These are phyloP conservation scores for Melanogrammus aeglefinus DNA, from an alignment of 2,797 vertebrate genomes.

Conservation along the genomic window DNA sequence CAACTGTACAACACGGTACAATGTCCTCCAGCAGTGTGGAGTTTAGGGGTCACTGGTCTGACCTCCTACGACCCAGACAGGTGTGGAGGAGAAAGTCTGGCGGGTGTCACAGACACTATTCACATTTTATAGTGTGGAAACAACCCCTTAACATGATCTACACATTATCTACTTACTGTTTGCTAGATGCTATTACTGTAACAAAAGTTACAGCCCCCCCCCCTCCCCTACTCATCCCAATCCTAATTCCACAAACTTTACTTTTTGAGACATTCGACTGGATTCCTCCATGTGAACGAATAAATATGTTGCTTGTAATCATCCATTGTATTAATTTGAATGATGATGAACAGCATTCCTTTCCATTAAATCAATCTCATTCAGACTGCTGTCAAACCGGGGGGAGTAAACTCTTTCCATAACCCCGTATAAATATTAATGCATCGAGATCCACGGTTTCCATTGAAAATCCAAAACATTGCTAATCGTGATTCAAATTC, in stretches of 20 bases:
- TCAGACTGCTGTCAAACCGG: background rate
- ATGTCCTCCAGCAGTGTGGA: no score
- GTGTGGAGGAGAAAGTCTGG: no score
- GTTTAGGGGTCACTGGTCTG: background rate
- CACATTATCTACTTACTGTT: background rate
- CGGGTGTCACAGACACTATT: no score
- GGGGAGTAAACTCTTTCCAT: constrained; percentile 28
- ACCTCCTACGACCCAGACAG: background rate
- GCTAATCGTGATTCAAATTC: constrained; percentile 51
- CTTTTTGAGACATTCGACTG: background rate
- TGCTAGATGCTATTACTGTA: background rate
- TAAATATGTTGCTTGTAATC: background rate
- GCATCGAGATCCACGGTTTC: constrained; percentile 37
- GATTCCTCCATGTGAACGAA: background rate
- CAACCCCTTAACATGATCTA: background rate
- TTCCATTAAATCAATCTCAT: background rate
- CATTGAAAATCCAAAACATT: constrained; percentile 54
- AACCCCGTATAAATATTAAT: constrained; percentile 60
- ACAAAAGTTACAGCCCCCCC: no score
- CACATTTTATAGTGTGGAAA: background rate
- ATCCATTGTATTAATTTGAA: background rate
- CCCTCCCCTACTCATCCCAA: background rate
- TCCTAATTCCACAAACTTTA: background rate
- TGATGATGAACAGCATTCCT: constrained; percentile 2
- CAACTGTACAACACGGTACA: constrained; percentile 17